Evolutionary conservation across 2,888 invertebrate genomes (phyloP).

Genomic region (Acleris holmiana): DNA sequence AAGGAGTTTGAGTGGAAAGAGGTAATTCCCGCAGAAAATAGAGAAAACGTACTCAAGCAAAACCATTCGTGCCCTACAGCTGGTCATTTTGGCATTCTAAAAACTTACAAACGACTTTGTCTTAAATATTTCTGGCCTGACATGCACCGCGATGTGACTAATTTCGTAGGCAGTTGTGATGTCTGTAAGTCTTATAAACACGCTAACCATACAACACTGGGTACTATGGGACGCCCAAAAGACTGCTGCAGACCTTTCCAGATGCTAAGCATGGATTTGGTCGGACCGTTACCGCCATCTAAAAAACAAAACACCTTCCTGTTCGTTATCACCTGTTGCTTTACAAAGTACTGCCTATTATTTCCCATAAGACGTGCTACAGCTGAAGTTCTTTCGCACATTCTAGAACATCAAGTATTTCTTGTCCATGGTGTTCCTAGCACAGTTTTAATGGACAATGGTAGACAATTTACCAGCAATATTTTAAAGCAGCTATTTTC

Average conservation of each 20-base stretch:
- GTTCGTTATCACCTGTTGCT: too few relatives aligned
- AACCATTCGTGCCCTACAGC: background rate
- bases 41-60: background rate
- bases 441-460: constrained; percentile 12
- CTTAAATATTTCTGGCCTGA: constrained; percentile 8
- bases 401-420: background rate
- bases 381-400: background rate
- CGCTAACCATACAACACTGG: constrained; percentile 13
- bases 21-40: background rate
- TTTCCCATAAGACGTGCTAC: background rate
- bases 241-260: constrained; percentile 36
- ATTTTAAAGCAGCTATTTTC: constrained; percentile 17
- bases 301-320: too few relatives aligned
- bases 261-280: background rate
- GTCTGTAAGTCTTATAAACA: constrained; percentile 27
- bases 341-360: background rate
- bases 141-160: constrained; percentile 24
- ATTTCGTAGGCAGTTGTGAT: constrained; percentile 13
- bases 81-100: too few relatives aligned
- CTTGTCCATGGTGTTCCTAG: too few relatives aligned
- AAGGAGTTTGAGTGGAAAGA: constrained; percentile 20
- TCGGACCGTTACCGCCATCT: too few relatives aligned
- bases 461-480: background rate
- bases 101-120: too few relatives aligned
- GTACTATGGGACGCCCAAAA: constrained; percentile 27